A percentile compares a stretch with the other conserved stretches of the same genome.
These are phyloP conservation scores for Onychomys arenicola DNA, from an alignment of 2,797 vertebrate species.

Conservation along the genomic window DNA sequence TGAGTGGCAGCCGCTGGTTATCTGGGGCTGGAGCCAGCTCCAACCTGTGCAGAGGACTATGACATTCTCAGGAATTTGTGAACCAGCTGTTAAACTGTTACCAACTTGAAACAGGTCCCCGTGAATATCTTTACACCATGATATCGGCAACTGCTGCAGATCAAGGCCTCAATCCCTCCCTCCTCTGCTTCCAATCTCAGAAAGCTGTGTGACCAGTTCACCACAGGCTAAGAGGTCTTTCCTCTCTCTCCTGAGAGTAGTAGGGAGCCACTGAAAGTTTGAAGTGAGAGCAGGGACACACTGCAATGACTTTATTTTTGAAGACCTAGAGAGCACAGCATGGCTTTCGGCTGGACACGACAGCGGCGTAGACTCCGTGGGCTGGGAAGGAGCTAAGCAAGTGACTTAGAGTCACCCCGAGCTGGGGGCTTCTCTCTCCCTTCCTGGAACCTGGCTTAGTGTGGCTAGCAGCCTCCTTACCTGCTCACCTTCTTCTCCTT, in stretches of 20 bases:
- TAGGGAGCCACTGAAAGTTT: not conserved
- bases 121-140: not conserved
- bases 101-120: not conserved
- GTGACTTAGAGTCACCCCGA: rapidly evolving
- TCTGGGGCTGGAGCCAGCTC: not conserved
- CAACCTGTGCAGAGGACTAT: not conserved
- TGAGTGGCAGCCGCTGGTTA: rapidly evolving
- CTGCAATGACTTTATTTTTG: not conserved
- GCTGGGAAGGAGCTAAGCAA: rapidly evolving
- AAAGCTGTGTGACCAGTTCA: not conserved
- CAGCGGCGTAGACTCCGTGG: rapidly evolving
- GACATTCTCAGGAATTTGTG: not conserved
- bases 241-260: slow-evolving; percentile 1
- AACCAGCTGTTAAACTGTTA: not conserved
- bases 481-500: not conserved
- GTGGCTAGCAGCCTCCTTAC: rapidly evolving
- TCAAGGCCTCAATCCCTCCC: not conserved
- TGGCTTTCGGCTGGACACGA: not conserved
- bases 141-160: not conserved
- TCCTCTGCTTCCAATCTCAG: not conserved
- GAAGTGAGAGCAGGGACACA: not conserved
- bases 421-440: not conserved
- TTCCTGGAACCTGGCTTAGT: no score
- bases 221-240: not conserved
- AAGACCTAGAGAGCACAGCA: not conserved